A percentile compares a stretch with the other conserved stretches of the same genome.
phyloP scores from a whole-genome alignment of 2,888 invertebrate species.

The Drosophila austrosaltans region DNA sequence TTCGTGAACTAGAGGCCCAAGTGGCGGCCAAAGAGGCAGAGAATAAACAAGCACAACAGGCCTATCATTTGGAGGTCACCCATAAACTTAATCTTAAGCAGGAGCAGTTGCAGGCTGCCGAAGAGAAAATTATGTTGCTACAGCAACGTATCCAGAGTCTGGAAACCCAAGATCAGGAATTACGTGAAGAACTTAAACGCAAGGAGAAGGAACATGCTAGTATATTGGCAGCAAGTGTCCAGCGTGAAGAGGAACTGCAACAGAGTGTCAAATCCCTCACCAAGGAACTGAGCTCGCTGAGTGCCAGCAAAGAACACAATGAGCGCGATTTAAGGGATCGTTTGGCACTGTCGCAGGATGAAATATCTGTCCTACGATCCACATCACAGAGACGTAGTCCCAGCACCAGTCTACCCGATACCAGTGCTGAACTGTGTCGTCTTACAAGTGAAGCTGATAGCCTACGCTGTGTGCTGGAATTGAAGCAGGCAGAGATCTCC shows the following conservation, averaged over 20 bases:
- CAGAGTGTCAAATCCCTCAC: conserved; percentile 79
- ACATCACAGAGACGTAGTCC: conserved; percentile 62
- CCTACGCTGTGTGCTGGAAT: conserved; percentile 92
- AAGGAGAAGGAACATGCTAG: conserved; percentile 74
- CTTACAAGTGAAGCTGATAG: conserved; percentile 91
- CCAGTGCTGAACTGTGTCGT: conserved; percentile 78
- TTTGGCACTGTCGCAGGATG: conserved; percentile 81
- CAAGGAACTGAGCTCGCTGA: conserved; percentile 78
- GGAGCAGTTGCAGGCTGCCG: conserved; percentile 83
- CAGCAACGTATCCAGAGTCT: conserved; percentile 69
- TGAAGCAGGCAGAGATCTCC: conserved; percentile 93
- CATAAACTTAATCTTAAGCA: conserved; percentile 75
- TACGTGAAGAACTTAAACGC: conserved; percentile 71
- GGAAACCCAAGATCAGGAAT: conserved; percentile 71
- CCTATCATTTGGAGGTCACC: conserved; percentile 72
- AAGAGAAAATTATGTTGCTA: conserved; percentile 79
- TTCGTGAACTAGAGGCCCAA: conserved; percentile 75
- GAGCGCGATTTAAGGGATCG: conserved; percentile 82
- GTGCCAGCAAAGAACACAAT: conserved; percentile 73
- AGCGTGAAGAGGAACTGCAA: conserved; percentile 78
- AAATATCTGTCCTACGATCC: conserved; percentile 78
- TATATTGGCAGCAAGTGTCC: conserved; percentile 65
- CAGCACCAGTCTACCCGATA: conserved; percentile 43
- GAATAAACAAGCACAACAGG: conserved; percentile 72
- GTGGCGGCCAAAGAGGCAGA: conserved; percentile 75